Percentiles rank a stretch among this genome's conserved stretches.
phyloP scores from a whole-genome alignment of 2,888 invertebrate genomes.

The Torymus auratus region DNA sequence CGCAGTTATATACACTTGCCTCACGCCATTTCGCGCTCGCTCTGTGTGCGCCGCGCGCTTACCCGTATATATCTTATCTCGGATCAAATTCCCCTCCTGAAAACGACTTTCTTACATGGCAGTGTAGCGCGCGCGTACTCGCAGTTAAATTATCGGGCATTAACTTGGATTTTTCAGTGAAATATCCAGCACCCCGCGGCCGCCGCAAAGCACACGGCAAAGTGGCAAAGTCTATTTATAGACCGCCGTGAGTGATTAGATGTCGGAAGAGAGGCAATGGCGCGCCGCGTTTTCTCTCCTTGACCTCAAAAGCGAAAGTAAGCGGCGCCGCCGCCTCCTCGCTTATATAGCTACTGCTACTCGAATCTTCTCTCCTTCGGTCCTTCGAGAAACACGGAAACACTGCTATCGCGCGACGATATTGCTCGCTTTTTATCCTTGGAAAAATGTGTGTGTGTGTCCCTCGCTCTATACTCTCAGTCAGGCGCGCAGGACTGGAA shows the following conservation, averaged over 20 bases:
- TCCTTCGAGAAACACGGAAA: neutral
- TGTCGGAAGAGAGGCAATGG: constrained; percentile 33
- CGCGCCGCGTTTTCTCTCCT: constrained; percentile 33
- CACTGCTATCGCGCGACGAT: too few species aligned
- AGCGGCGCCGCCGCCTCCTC: neutral
- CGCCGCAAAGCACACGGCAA: neutral
- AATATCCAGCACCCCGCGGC: neutral
- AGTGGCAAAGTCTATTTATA: constrained; percentile 43
- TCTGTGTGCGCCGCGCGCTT: too few species aligned
- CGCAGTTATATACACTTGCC: neutral
- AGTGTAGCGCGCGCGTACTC: too few species aligned
- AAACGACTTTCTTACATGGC: too few species aligned
- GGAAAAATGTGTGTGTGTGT: neutral
- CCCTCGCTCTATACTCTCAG: too few species aligned
- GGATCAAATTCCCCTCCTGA: too few species aligned
- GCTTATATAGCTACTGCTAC: too few species aligned
- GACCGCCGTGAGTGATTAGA: constrained; percentile 44
- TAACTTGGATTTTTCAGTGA: neutral
- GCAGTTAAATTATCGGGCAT: constrained; percentile 1
- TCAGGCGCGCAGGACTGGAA: too few species aligned
- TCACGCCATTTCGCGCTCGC: neutral
- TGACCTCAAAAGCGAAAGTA: constrained; percentile 52
- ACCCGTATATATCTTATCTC: too few species aligned
- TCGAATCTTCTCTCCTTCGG: neutral
- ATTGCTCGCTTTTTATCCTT: too few species aligned